Evolutionary conservation across 2,888 invertebrate genomes (phyloP).

Genomic region (Tigriopus californicus): DNA sequence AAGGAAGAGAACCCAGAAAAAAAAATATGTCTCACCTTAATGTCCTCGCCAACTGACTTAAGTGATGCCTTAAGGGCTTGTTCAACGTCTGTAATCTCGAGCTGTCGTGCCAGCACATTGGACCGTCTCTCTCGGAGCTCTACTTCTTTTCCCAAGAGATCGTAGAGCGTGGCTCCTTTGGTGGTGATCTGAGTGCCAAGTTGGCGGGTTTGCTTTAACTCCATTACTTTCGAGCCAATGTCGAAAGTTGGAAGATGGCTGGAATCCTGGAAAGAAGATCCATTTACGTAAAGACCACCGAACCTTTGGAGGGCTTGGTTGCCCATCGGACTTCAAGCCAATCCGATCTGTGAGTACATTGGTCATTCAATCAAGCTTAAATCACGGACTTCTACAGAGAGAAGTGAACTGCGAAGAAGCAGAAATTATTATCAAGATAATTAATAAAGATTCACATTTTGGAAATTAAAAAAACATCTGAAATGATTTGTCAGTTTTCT

Average conservation of each 20-base stretch:
- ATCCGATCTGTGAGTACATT: too few relatives aligned
- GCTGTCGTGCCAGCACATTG: constrained; percentile 55
- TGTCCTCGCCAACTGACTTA: constrained; percentile 43
- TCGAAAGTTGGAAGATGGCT: constrained; percentile 10
- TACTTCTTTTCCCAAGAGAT: constrained; percentile 73
- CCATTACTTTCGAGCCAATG: constrained; percentile 40
- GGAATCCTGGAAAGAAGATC: background rate
- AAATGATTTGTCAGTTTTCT: too few relatives aligned
- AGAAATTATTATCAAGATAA: too few relatives aligned
- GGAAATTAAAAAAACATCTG: too few relatives aligned
- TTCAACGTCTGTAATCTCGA: constrained; percentile 51
- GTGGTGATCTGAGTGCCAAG: constrained; percentile 78
- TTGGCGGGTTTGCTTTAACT: constrained; percentile 61
- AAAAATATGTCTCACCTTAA: constrained; percentile 33
- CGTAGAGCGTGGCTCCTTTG: constrained; percentile 73
- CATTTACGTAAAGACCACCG: background rate
- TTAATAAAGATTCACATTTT: too few relatives aligned
- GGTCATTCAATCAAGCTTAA: too few relatives aligned
- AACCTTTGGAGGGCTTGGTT: background rate
- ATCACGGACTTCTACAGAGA: too few relatives aligned
- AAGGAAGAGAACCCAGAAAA: too few relatives aligned
- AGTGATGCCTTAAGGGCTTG: constrained; percentile 53
- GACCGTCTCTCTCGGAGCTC: constrained; percentile 47
- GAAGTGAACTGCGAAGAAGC: too few relatives aligned
- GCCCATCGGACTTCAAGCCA: too few relatives aligned